Base-by-base conservation (phyloP, 2,888 invertebrate genomes). In the Danaus chrysippus region DNA sequence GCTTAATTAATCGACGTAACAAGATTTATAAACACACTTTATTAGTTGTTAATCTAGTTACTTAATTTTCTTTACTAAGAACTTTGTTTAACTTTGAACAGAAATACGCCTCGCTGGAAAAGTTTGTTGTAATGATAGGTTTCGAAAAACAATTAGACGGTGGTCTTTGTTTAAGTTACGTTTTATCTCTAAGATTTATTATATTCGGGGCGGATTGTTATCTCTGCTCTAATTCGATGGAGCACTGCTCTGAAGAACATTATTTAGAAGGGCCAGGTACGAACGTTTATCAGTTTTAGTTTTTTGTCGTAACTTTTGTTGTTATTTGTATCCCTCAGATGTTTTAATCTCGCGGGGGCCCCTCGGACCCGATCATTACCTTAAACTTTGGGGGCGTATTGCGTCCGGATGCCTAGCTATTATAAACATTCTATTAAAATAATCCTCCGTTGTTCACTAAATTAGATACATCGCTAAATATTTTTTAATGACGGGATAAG, bases 401-500 rank as follows among this genome's bases (percentile, higher is more conserved):
- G 80, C 82, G 87, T 83, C 79, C 86, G 86, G 86, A 78, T 87
- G 87, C 87, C 84, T 87, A 85, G 84, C 88, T 88, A 91, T 91
- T 91, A 90, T 76, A 80, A 80, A 75, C 84, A 78, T 84, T 87
- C 86, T 90, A 87, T 86, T 86, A 87, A 87, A 90, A 87, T 86
- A 83, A 79, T 83, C 78, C 81, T 74, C 82, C 84, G 86, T 87
- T 84, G 87, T 90, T 89, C 87, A 84, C 77, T 71, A 87, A 91
- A 90, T 91, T 87, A 85, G 87, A 81, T 83, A 81, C 80, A 86
- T 87, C 86, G 90, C 89, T 91, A 91, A 91, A 91, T 90, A 91
- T 90, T 91, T 90, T 90, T 83, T 91, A 90, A 91, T 90, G 83
- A 84, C 74, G 80, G 81, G 66, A 68, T 62, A 61, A 54, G 60